These are phyloP conservation scores for Sphaerophoria rueppellii DNA, from an alignment of 2,888 invertebrate species.

Conservation along the genomic window DNA sequence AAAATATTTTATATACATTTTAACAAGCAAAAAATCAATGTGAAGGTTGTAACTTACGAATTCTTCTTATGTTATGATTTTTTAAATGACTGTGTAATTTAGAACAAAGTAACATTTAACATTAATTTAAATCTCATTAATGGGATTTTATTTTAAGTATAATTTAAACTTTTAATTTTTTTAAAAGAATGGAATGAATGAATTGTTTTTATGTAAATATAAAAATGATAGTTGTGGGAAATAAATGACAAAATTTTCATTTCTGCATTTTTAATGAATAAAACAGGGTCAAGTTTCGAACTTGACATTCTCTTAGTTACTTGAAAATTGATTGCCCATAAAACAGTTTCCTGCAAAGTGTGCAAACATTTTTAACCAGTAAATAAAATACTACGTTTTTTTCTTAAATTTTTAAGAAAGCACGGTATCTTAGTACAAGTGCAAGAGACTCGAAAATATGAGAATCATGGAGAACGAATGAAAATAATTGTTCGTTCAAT, in stretches of 20 bases:
- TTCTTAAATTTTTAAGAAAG: too few relatives aligned
- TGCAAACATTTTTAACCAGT: too few relatives aligned
- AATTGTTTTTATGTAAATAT: constrained; percentile 52
- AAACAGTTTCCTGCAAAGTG: too few relatives aligned
- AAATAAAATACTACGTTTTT: too few relatives aligned
- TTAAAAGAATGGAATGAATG: constrained; percentile 61
- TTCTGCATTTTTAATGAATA: neutral
- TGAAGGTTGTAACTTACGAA: constrained; percentile 35
- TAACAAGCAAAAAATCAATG: constrained; percentile 1
- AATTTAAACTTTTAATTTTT: constrained; percentile 26
- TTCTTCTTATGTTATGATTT: constrained; percentile 23
- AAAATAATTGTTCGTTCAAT: too few relatives aligned
- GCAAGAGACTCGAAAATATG: too few relatives aligned
- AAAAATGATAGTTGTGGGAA: constrained; percentile 49
- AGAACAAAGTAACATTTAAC: neutral
- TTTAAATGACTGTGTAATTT: constrained; percentile 53
- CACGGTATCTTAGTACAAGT: too few relatives aligned
- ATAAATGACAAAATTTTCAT: constrained; percentile 29
- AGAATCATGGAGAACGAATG: too few relatives aligned
- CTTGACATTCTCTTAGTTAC: too few relatives aligned
- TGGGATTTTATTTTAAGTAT: constrained; percentile 21
- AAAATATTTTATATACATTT: constrained; percentile 5
- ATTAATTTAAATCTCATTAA: constrained; percentile 17
- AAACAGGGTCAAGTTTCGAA: neutral
- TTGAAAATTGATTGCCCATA: too few relatives aligned